Percentiles rank a stretch among this genome's conserved stretches.
phyloP scores from a whole-genome alignment of 92 coral and sea anemone genomes.

The Actinostola sp. region DNA sequence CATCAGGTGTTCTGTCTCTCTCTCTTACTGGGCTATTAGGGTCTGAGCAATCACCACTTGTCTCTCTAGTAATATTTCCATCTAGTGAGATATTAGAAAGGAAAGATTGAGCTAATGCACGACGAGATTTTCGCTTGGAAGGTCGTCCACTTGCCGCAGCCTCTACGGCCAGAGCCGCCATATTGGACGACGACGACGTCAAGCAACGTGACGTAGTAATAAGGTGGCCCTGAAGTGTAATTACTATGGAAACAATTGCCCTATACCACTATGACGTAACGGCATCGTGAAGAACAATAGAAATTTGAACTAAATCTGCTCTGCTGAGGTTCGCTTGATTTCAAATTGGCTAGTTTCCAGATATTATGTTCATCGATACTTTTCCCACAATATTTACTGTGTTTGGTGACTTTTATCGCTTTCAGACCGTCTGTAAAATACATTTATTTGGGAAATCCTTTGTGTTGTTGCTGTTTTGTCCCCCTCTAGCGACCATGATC shows the following conservation, averaged over 20 bases:
- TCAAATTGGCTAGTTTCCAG: too few species aligned
- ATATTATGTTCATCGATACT: too few species aligned
- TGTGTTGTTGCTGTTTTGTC: too few species aligned
- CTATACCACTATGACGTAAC: too few species aligned
- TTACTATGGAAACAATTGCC: slow-evolving; percentile 27
- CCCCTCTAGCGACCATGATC: too few species aligned
- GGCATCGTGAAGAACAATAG: too few species aligned
- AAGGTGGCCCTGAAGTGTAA: slow-evolving; percentile 13
- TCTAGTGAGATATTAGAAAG: slow-evolving; percentile 93
- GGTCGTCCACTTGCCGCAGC: slow-evolving; percentile 71
- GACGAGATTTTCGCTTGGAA: slow-evolving; percentile 78
- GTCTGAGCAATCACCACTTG: slow-evolving; percentile 8
- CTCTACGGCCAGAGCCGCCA: slow-evolving; percentile 87
- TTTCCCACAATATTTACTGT: too few species aligned
- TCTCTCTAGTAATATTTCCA: slow-evolving; percentile 66
- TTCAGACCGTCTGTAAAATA: too few species aligned
- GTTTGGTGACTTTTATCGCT: too few species aligned
- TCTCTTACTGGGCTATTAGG: slow-evolving; percentile 6
- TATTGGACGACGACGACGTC: slow-evolving; percentile 46
- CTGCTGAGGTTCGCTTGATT: too few species aligned
- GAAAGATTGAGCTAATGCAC: slow-evolving; percentile 91
- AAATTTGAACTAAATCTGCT: too few species aligned
- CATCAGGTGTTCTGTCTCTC: background rate
- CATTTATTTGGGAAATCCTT: too few species aligned
- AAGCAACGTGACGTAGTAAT: background rate